A percentile compares a stretch with the other conserved stretches of the same genome.
phyloP scores from a whole-genome alignment of 2,888 invertebrate species.

The Xylota sylvarum region DNA sequence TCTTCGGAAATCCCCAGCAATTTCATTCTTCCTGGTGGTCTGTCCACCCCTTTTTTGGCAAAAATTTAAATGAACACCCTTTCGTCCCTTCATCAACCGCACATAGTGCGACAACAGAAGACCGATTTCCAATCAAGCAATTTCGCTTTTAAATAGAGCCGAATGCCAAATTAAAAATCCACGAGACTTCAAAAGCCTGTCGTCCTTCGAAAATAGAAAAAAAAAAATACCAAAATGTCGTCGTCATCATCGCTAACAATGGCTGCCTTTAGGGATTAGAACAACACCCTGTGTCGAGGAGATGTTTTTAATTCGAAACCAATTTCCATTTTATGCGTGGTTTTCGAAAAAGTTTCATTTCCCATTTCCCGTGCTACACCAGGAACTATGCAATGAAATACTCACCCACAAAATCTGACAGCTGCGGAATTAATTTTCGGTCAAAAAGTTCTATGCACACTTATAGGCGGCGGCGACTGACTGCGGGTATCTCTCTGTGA shows the following conservation, averaged over 20 bases:
- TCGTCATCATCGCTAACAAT: constrained; percentile 20
- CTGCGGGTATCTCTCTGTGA: not conserved
- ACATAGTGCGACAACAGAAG: constrained; percentile 17
- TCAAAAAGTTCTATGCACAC: constrained; percentile 68
- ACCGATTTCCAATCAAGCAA: constrained; percentile 72
- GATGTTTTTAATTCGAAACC: constrained; percentile 57
- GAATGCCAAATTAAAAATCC: constrained; percentile 70
- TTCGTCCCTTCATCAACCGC: constrained; percentile 17
- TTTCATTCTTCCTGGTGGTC: constrained; percentile 29
- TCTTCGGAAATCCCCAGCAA: constrained; percentile 70
- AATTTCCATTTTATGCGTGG: constrained; percentile 73
- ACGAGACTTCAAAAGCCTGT: constrained; percentile 61
- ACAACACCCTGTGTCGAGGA: constrained; percentile 11
- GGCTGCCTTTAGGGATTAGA: constrained; percentile 27
- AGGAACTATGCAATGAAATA: constrained; percentile 63
- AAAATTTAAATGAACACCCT: constrained; percentile 57
- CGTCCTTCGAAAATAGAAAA: constrained; percentile 11
- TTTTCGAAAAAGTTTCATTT: constrained; percentile 71
- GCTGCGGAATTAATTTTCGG: constrained; percentile 77
- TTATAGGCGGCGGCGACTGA: not conserved
- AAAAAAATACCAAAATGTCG: constrained; percentile 26
- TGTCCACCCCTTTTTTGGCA: not conserved
- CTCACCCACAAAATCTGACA: constrained; percentile 75
- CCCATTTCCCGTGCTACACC: constrained; percentile 14
- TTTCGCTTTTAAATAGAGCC: constrained; percentile 55